phyloP scores from a whole-genome alignment of 2,797 vertebrate species.

The Alcedo atthis region DNA sequence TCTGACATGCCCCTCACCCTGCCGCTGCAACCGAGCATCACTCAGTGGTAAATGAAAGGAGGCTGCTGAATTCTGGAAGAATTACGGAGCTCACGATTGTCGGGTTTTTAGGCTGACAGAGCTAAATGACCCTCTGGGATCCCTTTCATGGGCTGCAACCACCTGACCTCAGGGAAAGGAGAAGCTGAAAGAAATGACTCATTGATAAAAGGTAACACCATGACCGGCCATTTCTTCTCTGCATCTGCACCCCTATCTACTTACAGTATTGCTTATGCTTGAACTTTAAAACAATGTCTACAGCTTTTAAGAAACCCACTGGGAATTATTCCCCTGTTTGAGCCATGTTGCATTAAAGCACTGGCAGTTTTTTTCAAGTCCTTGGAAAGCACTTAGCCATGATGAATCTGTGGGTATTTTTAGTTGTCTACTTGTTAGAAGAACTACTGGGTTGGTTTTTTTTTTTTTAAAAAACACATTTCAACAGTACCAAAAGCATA shows the following conservation, averaged over 20 bases:
- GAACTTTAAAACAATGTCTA: not conserved
- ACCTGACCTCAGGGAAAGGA: not conserved
- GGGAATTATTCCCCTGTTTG: not conserved
- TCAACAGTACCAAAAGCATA: not conserved
- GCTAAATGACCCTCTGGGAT: not conserved
- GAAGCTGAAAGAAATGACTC: not conserved
- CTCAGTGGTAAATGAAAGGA: accelerated
- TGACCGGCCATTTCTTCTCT: not conserved
- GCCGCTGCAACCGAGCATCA: not conserved
- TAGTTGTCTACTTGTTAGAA: not conserved
- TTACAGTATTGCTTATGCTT: not conserved
- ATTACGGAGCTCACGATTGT: accelerated
- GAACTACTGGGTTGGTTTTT: not conserved
- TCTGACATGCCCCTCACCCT: accelerated
- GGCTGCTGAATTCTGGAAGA: accelerated
- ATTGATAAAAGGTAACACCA: not conserved
- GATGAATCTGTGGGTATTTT: not conserved
- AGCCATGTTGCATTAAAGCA: not conserved
- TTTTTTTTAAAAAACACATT: not conserved
- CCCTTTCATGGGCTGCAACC: accelerated
- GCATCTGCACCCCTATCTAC: not conserved
- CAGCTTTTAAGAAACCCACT: not conserved
- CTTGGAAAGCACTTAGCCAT: not conserved
- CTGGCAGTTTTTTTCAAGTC: not conserved
- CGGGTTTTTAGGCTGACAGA: not conserved